A percentile compares a stretch with the other conserved stretches of the same genome.
Evolutionary conservation across 2,113 vertebrate genomes (phyloP).

Genomic region (Rhea americana): DNA sequence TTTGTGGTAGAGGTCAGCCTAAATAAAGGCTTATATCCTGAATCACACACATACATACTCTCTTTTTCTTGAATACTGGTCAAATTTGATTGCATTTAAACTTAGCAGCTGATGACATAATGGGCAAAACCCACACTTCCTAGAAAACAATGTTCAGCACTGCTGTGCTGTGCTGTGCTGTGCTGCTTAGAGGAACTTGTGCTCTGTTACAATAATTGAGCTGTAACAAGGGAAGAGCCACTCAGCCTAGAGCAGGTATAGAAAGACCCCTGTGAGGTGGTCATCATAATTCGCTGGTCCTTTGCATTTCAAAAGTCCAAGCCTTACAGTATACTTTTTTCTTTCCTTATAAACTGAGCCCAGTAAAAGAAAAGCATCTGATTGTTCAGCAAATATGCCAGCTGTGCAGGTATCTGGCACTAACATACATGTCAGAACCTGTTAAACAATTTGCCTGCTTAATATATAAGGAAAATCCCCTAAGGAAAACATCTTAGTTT

Average conservation of each 20-base stretch:
- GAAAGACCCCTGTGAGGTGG: background rate
- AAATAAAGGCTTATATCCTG: background rate
- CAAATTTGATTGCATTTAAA: background rate
- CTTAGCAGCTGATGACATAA: background rate
- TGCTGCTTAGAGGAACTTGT: background rate
- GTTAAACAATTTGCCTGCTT: conserved; percentile 33
- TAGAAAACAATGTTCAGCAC: background rate
- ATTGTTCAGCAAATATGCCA: background rate
- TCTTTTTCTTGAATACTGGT: background rate
- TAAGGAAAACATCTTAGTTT: background rate
- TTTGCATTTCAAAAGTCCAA: background rate
- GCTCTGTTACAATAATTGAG: background rate
- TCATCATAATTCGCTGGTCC: background rate
- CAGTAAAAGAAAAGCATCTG: background rate
- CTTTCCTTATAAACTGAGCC: background rate
- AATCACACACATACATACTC: background rate
- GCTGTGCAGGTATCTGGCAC: conserved; percentile 39
- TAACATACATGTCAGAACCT: conserved; percentile 19
- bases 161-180: background rate
- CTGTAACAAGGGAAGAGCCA: background rate
- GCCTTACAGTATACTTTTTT: background rate
- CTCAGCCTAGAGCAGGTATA: accelerated
- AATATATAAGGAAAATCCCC: background rate
- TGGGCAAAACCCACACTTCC: background rate
- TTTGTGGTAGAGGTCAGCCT: background rate